Base-by-base conservation (phyloP, 2,113 vertebrate species). In the Etheostoma spectabile region DNA sequence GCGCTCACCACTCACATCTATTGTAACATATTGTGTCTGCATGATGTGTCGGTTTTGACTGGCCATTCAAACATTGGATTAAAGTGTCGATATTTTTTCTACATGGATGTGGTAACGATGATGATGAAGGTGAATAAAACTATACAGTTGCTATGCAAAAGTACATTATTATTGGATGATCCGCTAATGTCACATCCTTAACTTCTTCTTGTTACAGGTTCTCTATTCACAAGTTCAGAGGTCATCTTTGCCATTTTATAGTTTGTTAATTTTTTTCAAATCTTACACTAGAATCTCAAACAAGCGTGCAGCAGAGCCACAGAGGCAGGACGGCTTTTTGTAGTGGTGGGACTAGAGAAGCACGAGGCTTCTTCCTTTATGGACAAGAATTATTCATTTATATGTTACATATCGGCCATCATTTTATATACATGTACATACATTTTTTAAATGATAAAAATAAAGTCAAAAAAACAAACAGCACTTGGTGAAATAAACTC, bases 91-190 rank as follows among this genome's bases (percentile, higher is more conserved):
- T 63, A 66, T 82, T 78, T 86, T 89, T 87, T 86, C 38, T 83
- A 81, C 67, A 70, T 69, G 24, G 52, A 84, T 13, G 12, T 79
- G 35, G 27, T 56, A 16, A 38, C 0, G 16, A 75, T 10, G 7
- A 60, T 21, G 68, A 71, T 65, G 24, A 67, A n/a, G 51, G 5
- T 38, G 15, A 92, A 91, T 90, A 80, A 92, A 92, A 83, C 22
- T 19, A 70, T 48, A 80, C 24, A 35, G 60, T 75, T 55, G 22
- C 78, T 81, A 82, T 90, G 82, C 82, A 86, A 74, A 83, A 55
- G 11, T 12, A 8, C 3, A 33, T 22, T 16, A 22, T 63, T 33
- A 10, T 73, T 55, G 38, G 38, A 42, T 10, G 38, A 42, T n/a
- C 12, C 3, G 27, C 11, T 67, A 4, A 35, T 21, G 60, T 7